Evolutionary conservation across 2,113 vertebrate species (phyloP).

Genomic region (Cephalopholis sonnerati): DNA sequence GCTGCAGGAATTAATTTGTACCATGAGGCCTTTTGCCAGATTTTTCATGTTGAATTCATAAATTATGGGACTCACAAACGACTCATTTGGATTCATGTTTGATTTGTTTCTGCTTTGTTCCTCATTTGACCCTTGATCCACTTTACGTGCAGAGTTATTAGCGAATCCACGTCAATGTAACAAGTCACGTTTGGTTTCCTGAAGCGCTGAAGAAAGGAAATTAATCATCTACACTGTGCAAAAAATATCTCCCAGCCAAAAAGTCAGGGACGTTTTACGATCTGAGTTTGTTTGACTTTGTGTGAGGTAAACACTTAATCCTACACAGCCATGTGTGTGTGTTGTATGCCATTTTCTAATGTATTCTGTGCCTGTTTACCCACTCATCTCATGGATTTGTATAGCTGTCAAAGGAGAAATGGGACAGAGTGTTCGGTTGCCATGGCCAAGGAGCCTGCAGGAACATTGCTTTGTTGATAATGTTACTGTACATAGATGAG

Average conservation of each 20-base stretch:
- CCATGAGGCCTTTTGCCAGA: conserved; percentile 37
- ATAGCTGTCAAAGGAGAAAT: conserved; percentile 3
- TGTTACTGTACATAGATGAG: neutral
- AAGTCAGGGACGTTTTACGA: neutral
- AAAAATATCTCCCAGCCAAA: conserved; percentile 28
- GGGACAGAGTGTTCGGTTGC: conserved; percentile 20
- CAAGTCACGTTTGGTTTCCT: conserved; percentile 54
- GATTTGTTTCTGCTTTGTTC: conserved; percentile 66
- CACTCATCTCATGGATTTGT: conserved; percentile 11
- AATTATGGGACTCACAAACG: conserved; percentile 57
- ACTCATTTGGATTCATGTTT: conserved; percentile 70
- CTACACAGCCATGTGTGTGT: neutral
- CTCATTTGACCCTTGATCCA: conserved; percentile 57
- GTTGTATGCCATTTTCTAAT: neutral
- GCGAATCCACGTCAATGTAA: conserved; percentile 43
- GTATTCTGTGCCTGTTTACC: neutral
- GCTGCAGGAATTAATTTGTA: conserved; percentile 61
- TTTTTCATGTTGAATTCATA: conserved; percentile 62
- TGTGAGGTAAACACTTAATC: conserved; percentile 33
- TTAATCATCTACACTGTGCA: conserved; percentile 44
- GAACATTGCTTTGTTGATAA: conserved; percentile 36
- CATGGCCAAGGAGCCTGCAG: conserved; percentile 13
- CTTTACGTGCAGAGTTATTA: conserved; percentile 40
- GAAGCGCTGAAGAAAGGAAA: conserved; percentile 42
- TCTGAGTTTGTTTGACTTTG: conserved; percentile 11